Percentiles rank a stretch among this genome's conserved stretches.
These are phyloP conservation scores for mouse (Mus musculus) DNA, from an alignment of 2,113 vertebrate species.

Conservation along the genomic window GRCm39 chr7:83478501-83479000, in stretches of 20 bases:
- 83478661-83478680: too few species aligned
- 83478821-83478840: neutral
- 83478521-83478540: too few species aligned
- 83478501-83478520: too few species aligned
- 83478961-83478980: neutral
- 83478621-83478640: too few species aligned
- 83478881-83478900: neutral
- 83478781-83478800: neutral
- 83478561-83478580: too few species aligned
- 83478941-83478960: rapidly evolving
- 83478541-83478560: too few species aligned
- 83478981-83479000: neutral
- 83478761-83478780: too few species aligned
- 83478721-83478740: neutral
- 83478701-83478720: neutral
- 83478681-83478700: too few species aligned
- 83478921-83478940: neutral
- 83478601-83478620: too few species aligned
- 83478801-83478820: neutral
- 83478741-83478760: neutral
- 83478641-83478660: too few species aligned
- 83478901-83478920: neutral
- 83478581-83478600: too few species aligned
- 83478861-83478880: neutral
- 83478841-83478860: neutral